Evolutionary conservation across 2,888 invertebrate genomes (phyloP), one percentile per base, ranked within the genome.

Genomic region (Agrochola macilenta): DNA sequence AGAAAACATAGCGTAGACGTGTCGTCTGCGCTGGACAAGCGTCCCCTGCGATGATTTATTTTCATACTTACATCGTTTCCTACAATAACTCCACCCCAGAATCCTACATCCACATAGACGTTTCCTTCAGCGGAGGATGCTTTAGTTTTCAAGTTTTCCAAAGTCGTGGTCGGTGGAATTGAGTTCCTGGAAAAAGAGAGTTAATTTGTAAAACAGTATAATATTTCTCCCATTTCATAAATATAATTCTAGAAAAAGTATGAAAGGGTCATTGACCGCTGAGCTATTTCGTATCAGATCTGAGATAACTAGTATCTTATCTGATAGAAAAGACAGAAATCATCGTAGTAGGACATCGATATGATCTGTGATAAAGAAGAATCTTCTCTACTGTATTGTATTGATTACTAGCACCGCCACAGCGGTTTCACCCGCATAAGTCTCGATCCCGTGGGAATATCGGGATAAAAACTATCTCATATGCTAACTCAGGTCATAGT

Each of bases 11-110:
- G n/a, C 12, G 26, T 57, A 17, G 35, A 39, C 35, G 43, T 20
- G 20, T 17, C 23, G 4, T 26, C 14, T 39, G 7, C 26, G 20
- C 0, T 60, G 8, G 11, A 60, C 35, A 74, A 49, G 26, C 49
- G 17, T 4, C 23, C 17, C 39, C 49, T 35, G n/a, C 7, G 17
- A 43, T 57, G 5, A 23, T 12, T 23, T 49, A n/a, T 43, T 57
- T 43, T 64, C 2, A 39, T 64, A 76, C 85, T 88, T 91, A 97
- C 97, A 91, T 97, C 93, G 92, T 98, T 98, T 78, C 97, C 97
- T 0, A 97, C 98, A 69, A 98, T 97, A 1, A 98, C 97, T n/a
- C 98, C 98, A n/a, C 98, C 98, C 98, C 98, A 98, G 93, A 98
- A 98, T 5, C 97, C 98, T 65, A 98, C 97, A 90, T 98, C 98